Evolutionary conservation across 2,113 vertebrate genomes (phyloP).

Genomic region (Gallinago jamesoni): DNA sequence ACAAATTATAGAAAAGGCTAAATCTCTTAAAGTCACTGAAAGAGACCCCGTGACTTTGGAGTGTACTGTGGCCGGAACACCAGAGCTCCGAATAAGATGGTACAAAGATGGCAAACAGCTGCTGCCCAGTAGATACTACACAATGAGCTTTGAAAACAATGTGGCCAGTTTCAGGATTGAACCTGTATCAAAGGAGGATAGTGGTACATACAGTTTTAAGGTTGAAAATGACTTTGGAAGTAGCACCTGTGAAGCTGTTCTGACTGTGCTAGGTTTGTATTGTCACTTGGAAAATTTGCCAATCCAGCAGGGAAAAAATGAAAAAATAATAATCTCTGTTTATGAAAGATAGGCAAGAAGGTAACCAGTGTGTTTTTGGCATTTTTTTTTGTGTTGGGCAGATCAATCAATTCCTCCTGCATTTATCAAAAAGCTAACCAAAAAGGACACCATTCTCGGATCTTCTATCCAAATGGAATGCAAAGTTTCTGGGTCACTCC

Average conservation of each 20-base stretch:
- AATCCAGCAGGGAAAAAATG: background rate
- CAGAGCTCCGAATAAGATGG: slow-evolving; percentile 94
- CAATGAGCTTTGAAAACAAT: slow-evolving; percentile 90
- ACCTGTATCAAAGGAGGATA: slow-evolving; percentile 87
- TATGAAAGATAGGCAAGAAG: background rate
- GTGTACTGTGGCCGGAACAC: slow-evolving; percentile 91
- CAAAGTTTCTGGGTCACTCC: slow-evolving; percentile 94
- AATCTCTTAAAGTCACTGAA: slow-evolving; percentile 88
- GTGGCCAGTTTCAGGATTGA: slow-evolving; percentile 91
- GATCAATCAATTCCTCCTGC: slow-evolving; percentile 92
- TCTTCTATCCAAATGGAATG: slow-evolving; percentile 90
- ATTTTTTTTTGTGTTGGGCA: slow-evolving; percentile 75
- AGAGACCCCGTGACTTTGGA: slow-evolving; percentile 94
- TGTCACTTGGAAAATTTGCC: background rate
- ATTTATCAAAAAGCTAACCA: slow-evolving; percentile 90
- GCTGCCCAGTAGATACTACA: slow-evolving; percentile 90
- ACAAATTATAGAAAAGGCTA: slow-evolving; percentile 90
- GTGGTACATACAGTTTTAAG: slow-evolving; percentile 91
- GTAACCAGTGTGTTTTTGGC: slow-evolving; percentile 50
- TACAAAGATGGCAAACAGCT: slow-evolving; percentile 90
- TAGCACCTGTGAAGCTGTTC: slow-evolving; percentile 86
- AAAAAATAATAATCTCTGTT: background rate
- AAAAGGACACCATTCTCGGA: slow-evolving; percentile 88
- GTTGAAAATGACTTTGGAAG: slow-evolving; percentile 93
- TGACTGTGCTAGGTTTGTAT: slow-evolving; percentile 92